Evolutionary conservation across 1,140 invertebrate species (phyloP), one percentile per base, ranked within the genome.

Genomic region (Drosophila varians): DNA sequence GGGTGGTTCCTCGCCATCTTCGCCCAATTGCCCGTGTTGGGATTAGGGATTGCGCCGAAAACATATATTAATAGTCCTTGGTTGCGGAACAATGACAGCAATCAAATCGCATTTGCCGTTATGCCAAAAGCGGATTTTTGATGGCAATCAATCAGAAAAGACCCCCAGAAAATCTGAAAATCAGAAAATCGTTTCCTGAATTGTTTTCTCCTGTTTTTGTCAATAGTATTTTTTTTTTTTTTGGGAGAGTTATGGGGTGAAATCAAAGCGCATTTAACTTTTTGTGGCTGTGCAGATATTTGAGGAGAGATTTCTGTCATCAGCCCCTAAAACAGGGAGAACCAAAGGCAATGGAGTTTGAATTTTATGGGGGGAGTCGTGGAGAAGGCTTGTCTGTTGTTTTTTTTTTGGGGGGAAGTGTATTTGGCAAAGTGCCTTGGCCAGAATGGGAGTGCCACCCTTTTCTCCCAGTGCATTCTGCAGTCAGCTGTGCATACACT

Each of bases 231-330:
- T 52, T 61, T 12, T 64, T 36, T 28, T 28, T 28, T 28, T 28
- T 28, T 7, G 5, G 28, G 4, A 3, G 48, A 58, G 51, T 43
- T 61, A 5, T 43, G 57, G 76, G 73, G 66, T 80, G 82, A 80
- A 87, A 86, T 87, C 79, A 87, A 82, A 86, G 47, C 77, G 82
- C 77, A 77, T 87, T 87, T 87, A 87, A 87, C 83, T 77, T 87
- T n/a, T 55, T 87, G 82, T 77, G 83, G 77, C 77, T 65, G 45
- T 65, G 62, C 60, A 66, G 36, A 52, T 28, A 66, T 65, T 52
- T 21, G 21, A 14, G 36, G n/a, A 19, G 11, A 56, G 61, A 54
- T 14, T 52, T 74, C 52, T 60, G 21, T 34, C 28, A 18, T 21
- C 47, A 65, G 77, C 60, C 72, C 79, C 65, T 58, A 53, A n/a